These are phyloP conservation scores for Anodontia alba DNA, from an alignment of 2,888 invertebrate genomes.

Conservation along the genomic window DNA sequence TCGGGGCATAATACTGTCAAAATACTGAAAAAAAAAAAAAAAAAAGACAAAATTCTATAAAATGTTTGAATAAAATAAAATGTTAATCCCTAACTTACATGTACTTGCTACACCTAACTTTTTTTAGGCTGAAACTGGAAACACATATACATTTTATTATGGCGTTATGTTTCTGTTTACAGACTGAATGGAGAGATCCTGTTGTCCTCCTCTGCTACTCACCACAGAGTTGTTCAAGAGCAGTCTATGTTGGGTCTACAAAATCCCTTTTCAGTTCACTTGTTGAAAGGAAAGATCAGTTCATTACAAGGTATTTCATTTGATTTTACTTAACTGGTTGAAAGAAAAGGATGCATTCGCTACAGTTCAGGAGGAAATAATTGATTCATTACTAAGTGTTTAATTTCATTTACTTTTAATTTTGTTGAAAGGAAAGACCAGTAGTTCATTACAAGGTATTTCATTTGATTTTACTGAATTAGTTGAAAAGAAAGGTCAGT, in stretches of 20 bases:
- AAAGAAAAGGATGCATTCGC: background rate
- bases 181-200: conserved; percentile 71
- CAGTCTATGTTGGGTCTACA: conserved; percentile 54
- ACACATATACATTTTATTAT: too few species aligned
- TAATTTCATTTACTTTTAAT: too few species aligned
- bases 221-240: conserved; percentile 54
- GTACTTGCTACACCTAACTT: too few species aligned
- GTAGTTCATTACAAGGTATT: conserved; percentile 57
- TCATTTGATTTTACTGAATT: too few species aligned
- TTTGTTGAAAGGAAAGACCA: conserved; percentile 38
- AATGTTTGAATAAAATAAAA: too few species aligned
- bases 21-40: too few species aligned
- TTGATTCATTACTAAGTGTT: too few species aligned
- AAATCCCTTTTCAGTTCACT: conserved; percentile 65
- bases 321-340: too few species aligned
- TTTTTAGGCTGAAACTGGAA: too few species aligned
- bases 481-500: background rate
- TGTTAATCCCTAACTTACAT: too few species aligned
- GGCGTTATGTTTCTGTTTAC: conserved; percentile 35
- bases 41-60: too few species aligned
- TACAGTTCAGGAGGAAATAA: background rate
- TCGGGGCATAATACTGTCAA: too few species aligned
- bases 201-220: conserved; percentile 53
- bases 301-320: conserved; percentile 58
- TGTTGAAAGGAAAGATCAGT: conserved; percentile 40